Percentiles rank a stretch among this genome's conserved stretches.
These are phyloP conservation scores for Hipparchia semele DNA, from an alignment of 2,888 invertebrate species.

Conservation along the genomic window DNA sequence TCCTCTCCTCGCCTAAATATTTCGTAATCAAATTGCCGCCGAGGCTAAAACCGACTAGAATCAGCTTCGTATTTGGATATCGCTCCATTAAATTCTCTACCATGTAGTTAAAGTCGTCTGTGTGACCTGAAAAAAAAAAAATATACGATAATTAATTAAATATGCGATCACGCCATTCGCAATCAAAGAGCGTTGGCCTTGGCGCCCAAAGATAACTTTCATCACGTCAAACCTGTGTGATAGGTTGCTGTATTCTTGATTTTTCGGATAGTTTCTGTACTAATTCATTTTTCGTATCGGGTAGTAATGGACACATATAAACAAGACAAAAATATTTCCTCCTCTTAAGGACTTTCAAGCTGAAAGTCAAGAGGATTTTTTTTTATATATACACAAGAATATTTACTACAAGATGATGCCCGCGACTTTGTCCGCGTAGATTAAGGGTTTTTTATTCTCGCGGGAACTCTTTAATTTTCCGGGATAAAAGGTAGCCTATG, in stretches of 20 bases:
- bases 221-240: slow-evolving; percentile 33
- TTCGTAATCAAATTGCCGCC: slow-evolving; percentile 97
- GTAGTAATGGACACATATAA: too few relatives aligned
- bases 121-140: slow-evolving; percentile 86
- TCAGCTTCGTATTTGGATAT: slow-evolving; percentile 89
- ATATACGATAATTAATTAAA: slow-evolving; percentile 21
- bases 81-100: slow-evolving; percentile 87
- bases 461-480: too few relatives aligned
- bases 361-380: too few relatives aligned
- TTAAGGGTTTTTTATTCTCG: too few relatives aligned
- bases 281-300: background rate
- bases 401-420: too few relatives aligned
- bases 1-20: slow-evolving; percentile 92
- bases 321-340: too few relatives aligned
- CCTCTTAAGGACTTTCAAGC: too few relatives aligned
- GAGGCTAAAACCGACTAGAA: slow-evolving; percentile 96
- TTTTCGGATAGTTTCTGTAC: background rate
- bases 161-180: slow-evolving; percentile 26
- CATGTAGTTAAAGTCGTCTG: slow-evolving; percentile 94
- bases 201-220: slow-evolving; percentile 36
- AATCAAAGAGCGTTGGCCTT: slow-evolving; percentile 37
- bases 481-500: too few relatives aligned
- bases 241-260: slow-evolving; percentile 4
- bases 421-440: too few relatives aligned
- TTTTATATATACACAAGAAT: too few relatives aligned